Evolutionary conservation across 2,113 vertebrate genomes (phyloP).

Genomic region (Cygnus buccinator): DNA sequence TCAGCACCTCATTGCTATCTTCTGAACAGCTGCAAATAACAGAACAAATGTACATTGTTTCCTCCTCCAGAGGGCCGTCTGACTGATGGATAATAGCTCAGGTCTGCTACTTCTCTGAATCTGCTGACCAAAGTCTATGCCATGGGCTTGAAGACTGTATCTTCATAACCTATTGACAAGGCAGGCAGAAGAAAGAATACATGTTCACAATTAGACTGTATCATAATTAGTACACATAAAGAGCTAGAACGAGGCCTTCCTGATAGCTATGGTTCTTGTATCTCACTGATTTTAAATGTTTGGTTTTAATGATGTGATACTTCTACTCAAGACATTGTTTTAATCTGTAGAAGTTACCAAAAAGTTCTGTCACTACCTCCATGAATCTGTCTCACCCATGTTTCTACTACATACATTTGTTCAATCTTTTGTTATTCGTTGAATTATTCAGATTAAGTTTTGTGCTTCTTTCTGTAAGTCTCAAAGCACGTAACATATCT

Average conservation of each 20-base stretch:
- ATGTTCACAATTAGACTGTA: background rate
- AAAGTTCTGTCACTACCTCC: background rate
- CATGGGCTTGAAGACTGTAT: background rate
- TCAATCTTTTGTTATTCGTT: background rate
- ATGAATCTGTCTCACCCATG: background rate
- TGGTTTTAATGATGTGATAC: background rate
- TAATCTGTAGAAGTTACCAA: background rate
- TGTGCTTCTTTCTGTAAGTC: background rate
- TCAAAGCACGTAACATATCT: background rate
- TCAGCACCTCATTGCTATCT: conserved; percentile 33
- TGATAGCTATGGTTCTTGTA: background rate
- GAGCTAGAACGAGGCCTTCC: background rate
- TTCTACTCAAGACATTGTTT: background rate
- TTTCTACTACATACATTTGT: background rate
- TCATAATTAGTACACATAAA: background rate
- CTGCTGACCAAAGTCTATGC: background rate
- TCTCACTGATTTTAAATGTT: background rate
- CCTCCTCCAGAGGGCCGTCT: background rate
- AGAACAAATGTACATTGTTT: conserved; percentile 17
- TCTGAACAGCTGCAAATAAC: conserved; percentile 24
- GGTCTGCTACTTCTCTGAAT: background rate
- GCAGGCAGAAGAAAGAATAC: background rate
- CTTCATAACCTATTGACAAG: background rate
- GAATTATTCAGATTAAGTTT: background rate
- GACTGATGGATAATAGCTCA: background rate